phyloP scores from a whole-genome alignment of 2,797 vertebrate genomes.

The Sebastes vulpes region DNA sequence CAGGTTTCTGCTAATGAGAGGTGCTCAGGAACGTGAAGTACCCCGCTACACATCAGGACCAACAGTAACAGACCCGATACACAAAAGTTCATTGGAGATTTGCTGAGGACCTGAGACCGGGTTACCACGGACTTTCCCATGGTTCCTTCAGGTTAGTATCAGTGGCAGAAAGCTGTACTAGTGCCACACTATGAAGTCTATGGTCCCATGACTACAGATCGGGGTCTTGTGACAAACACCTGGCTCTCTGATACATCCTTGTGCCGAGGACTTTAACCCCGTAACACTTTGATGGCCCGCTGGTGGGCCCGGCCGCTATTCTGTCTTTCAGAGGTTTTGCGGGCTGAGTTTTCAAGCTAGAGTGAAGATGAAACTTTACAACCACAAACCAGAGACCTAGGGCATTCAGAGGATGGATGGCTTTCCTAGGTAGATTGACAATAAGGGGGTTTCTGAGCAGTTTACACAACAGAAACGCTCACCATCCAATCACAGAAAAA shows the following conservation, averaged over 20 bases:
- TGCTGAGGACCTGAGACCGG: conserved; percentile 3
- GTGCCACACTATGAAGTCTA: not conserved
- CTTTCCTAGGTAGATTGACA: too few species aligned
- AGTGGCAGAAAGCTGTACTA: not conserved
- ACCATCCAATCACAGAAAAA: too few species aligned
- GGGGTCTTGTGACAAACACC: not conserved
- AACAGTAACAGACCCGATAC: conserved; percentile 8
- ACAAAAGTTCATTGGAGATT: conserved; percentile 20
- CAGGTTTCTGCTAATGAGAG: conserved; percentile 22
- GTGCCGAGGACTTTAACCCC: not conserved
- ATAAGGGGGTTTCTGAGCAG: too few species aligned
- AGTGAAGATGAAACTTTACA: too few species aligned
- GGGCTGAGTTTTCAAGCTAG: too few species aligned
- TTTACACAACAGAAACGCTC: too few species aligned
- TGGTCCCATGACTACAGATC: not conserved
- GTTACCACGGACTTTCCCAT: conserved; percentile 24
- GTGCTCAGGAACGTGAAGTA: conserved; percentile 32
- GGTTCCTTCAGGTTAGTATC: not conserved
- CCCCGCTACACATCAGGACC: not conserved
- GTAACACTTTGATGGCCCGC: too few species aligned
- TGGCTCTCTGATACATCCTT: not conserved
- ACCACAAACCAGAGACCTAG: too few species aligned
- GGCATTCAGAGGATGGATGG: too few species aligned
- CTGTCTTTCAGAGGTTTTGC: too few species aligned
- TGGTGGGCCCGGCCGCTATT: too few species aligned